Evolutionary conservation across 2,888 invertebrate species (phyloP).

Genomic region (Athalia cordata): DNA sequence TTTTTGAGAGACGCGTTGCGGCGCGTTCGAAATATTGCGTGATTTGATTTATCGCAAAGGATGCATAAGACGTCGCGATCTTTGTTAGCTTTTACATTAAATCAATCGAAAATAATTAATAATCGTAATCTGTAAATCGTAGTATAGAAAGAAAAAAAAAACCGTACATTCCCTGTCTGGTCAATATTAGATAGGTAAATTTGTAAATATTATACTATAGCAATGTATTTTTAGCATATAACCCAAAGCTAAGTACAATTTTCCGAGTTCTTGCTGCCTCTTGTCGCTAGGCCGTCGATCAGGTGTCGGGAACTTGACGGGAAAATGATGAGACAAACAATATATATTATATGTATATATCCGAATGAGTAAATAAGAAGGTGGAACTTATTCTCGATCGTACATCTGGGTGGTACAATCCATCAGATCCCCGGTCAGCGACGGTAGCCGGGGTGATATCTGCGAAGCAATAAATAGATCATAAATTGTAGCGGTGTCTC

Average conservation of each 20-base stretch:
- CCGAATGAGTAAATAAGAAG: neutral
- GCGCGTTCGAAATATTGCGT: neutral
- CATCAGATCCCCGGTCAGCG: conserved; percentile 22
- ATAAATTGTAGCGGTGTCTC: conserved; percentile 69
- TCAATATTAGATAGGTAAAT: conserved; percentile 71
- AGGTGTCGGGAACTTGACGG: too few species aligned
- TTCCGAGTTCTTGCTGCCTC: too few species aligned
- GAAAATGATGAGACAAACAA: too few species aligned
- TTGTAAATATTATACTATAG: conserved; percentile 58
- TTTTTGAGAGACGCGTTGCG: neutral
- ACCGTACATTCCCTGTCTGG: conserved; percentile 69
- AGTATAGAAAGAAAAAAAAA: conserved; percentile 23
- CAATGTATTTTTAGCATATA: conserved; percentile 14
- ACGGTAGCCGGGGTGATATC: conserved; percentile 22
- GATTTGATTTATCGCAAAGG: conserved; percentile 11
- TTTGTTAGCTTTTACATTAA: conserved; percentile 9
- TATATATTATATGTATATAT: too few species aligned
- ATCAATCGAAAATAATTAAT: conserved; percentile 28
- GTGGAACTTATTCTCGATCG: neutral
- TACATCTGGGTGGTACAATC: neutral
- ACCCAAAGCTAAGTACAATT: neutral
- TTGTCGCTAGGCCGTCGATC: too few species aligned
- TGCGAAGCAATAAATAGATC: conserved; percentile 69
- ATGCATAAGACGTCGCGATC: neutral
- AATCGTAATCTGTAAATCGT: conserved; percentile 36